These are phyloP conservation scores for Maniola hyperantus DNA, from an alignment of 2,888 invertebrate genomes.

Conservation along the genomic window DNA sequence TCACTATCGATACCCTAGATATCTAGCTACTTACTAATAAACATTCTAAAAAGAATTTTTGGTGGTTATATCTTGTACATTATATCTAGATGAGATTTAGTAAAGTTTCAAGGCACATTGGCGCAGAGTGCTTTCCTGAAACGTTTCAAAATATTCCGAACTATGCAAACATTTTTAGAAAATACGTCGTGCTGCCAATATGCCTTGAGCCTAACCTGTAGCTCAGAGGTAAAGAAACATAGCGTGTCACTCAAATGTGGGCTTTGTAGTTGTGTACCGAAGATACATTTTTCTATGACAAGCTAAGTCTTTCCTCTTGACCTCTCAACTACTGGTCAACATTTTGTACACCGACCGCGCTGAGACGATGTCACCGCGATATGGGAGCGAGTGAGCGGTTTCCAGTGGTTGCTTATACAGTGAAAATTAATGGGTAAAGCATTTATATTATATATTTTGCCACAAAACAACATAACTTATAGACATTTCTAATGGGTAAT, in stretches of 20 bases:
- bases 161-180: neutral
- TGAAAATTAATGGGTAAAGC: neutral
- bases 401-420: neutral
- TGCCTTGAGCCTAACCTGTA: conserved; percentile 7
- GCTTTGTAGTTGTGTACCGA: neutral
- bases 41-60: conserved; percentile 72
- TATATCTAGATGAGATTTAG: conserved; percentile 73
- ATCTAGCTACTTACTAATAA: conserved; percentile 43
- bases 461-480: too few relatives aligned
- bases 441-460: neutral
- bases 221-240: neutral
- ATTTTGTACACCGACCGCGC: conserved; percentile 34
- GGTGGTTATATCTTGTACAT: conserved; percentile 80
- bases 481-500: too few relatives aligned
- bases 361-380: conserved; percentile 14
- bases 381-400: neutral
- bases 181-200: neutral
- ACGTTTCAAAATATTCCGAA: neutral
- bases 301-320: neutral
- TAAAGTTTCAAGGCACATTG: conserved; percentile 20
- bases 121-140: neutral
- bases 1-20: conserved; percentile 32
- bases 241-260: neutral
- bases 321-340: conserved; percentile 10
- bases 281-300: conserved; percentile 5